Conservation (phyloP, 2,113 vertebrate genomes). For the Tachuris rubrigastra region DNA sequence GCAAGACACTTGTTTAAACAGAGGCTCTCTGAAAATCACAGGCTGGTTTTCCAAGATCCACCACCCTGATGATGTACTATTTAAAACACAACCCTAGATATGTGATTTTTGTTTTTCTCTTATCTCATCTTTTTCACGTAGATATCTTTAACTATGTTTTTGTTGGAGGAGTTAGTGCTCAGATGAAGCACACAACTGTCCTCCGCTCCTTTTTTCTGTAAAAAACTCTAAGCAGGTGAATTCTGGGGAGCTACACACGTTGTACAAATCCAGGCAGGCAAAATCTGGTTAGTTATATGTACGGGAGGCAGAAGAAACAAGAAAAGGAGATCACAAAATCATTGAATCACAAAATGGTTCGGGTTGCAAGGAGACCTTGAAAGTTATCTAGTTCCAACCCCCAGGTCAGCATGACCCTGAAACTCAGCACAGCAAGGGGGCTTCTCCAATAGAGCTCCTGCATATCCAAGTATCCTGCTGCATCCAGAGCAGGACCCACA, state of each 20-base stretch:
- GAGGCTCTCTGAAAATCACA: background rate
- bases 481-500: background rate
- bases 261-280: background rate
- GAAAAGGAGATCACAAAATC: background rate
- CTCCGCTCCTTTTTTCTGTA: background rate
- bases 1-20: background rate
- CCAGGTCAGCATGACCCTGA: background rate
- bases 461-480: background rate
- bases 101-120: background rate
- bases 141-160: background rate
- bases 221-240: background rate
- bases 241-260: accelerated
- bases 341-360: background rate
- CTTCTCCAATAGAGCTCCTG: background rate
- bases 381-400: background rate
- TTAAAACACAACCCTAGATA: background rate
- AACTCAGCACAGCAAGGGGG: background rate
- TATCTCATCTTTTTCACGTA: background rate
- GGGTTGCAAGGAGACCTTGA: background rate
- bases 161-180: background rate
- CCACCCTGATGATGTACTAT: background rate
- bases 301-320: background rate
- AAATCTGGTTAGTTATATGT: background rate
- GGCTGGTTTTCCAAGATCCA: background rate
- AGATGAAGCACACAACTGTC: background rate